Percentiles rank a stretch among this genome's conserved stretches.
These are phyloP conservation scores for Cetoscarus ocellatus DNA, from an alignment of 2,797 vertebrate species.

Conservation along the genomic window DNA sequence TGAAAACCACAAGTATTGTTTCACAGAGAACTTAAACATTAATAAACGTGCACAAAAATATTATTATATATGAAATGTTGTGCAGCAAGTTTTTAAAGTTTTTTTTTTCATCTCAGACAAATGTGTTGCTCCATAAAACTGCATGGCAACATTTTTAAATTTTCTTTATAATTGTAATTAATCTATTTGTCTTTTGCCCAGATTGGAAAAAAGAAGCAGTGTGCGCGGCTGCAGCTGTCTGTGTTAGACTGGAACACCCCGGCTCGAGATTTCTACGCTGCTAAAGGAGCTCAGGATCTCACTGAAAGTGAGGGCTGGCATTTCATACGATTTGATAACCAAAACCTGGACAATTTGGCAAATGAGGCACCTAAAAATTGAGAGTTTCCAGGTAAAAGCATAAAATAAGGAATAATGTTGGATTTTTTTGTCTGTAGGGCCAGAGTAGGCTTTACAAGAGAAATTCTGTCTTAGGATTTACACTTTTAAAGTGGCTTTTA, in stretches of 20 bases:
- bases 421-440: not conserved
- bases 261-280: slow-evolving; percentile 84
- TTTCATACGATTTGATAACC: slow-evolving; percentile 81
- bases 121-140: no score
- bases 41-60: no score
- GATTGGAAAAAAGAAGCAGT: slow-evolving; percentile 82
- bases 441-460: not conserved
- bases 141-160: no score
- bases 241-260: slow-evolving; percentile 87
- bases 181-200: slow-evolving; percentile 44
- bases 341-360: slow-evolving; percentile 78
- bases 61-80: no score
- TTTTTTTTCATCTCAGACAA: no score
- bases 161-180: no score
- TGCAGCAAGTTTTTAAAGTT: no score
- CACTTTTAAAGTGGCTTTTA: no score
- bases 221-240: slow-evolving; percentile 82
- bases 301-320: slow-evolving; percentile 87
- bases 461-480: no score
- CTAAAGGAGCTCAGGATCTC: slow-evolving; percentile 85
- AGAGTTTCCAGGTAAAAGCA: not conserved
- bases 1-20: no score
- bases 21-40: no score
- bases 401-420: not conserved
- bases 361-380: slow-evolving; percentile 65